Percentiles rank a stretch among this genome's conserved stretches.
Evolutionary conservation across 2,888 invertebrate genomes (phyloP).

Genomic region (Ormyrus nitidulus): DNA sequence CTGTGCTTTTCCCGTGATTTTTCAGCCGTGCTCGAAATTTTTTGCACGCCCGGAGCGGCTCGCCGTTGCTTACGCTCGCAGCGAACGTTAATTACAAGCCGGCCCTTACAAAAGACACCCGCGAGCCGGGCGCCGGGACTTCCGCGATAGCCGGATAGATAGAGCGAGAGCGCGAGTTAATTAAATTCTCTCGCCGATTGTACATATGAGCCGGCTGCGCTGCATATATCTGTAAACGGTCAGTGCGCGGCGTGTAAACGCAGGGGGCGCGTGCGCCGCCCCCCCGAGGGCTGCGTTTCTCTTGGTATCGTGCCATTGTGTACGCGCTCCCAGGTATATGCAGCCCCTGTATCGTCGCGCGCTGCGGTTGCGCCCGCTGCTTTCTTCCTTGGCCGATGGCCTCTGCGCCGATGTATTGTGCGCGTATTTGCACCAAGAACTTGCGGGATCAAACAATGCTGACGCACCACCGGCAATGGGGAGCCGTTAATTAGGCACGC

Average conservation of each 20-base stretch:
- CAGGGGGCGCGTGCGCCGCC: neutral
- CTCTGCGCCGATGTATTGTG: neutral
- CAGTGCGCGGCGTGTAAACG: conserved; percentile 35
- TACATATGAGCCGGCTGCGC: neutral
- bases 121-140: conserved; percentile 34
- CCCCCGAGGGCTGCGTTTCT: neutral
- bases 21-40: no score
- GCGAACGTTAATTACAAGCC: conserved; percentile 66
- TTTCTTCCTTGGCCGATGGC: neutral
- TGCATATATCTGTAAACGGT: conserved; percentile 30
- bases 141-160: conserved; percentile 8
- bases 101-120: conserved; percentile 62
- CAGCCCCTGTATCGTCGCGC: no score
- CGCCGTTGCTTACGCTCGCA: neutral
- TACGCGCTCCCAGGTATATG: neutral
- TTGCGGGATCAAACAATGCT: conserved; percentile 52
- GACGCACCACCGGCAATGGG: conserved; percentile 5
- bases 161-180: conserved; percentile 65
- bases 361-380: neutral
- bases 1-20: no score
- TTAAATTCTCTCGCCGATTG: conserved; percentile 67
- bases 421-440: conserved; percentile 11
- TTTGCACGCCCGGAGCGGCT: no score
- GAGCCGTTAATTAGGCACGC: conserved; percentile 67
- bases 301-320: neutral